These are phyloP conservation scores for Enteromius afrohamiltoni DNA, from an alignment of 2,797 vertebrate genomes.

Conservation along the genomic window DNA sequence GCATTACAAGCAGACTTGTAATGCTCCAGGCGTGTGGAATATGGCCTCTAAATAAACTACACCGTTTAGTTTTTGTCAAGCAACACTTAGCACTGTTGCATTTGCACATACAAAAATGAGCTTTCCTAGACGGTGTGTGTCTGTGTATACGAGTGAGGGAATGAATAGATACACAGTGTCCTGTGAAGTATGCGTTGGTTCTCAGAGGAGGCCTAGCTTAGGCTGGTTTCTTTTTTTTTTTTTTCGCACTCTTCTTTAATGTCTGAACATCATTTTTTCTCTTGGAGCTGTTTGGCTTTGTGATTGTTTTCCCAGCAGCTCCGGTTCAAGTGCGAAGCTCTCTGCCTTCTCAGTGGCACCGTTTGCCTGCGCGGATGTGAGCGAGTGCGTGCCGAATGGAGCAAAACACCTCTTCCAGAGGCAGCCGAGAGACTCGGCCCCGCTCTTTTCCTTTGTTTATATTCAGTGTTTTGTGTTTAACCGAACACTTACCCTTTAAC, in stretches of 20 bases:
- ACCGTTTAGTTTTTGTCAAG: not conserved
- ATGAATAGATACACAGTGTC: constrained; percentile 20
- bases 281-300: constrained; percentile 5
- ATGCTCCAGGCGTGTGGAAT: not conserved
- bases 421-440: not conserved
- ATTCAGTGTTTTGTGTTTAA: constrained; percentile 47
- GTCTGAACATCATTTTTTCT: constrained; percentile 23
- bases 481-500: constrained; percentile 38
- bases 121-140: constrained; percentile 14
- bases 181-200: constrained; percentile 32
- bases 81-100: constrained; percentile 2
- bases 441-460: constrained; percentile 33
- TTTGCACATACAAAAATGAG: not conserved
- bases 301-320: constrained; percentile 45
- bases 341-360: constrained; percentile 34
- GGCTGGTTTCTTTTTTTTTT: constrained; percentile 17
- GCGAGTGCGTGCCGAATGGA: constrained; percentile 4
- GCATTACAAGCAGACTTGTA: constrained; percentile 1
- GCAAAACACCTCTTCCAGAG: constrained; percentile 16
- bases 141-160: constrained; percentile 13
- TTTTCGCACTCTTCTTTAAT: constrained; percentile 15
- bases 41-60: constrained; percentile 8
- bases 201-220: constrained; percentile 19
- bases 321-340: not conserved
- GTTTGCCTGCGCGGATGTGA: constrained; percentile 20